Evolutionary conservation across 2,888 invertebrate genomes (phyloP), one percentile per base, ranked within the genome.

Genomic region (Trachelus iudaicus): DNA sequence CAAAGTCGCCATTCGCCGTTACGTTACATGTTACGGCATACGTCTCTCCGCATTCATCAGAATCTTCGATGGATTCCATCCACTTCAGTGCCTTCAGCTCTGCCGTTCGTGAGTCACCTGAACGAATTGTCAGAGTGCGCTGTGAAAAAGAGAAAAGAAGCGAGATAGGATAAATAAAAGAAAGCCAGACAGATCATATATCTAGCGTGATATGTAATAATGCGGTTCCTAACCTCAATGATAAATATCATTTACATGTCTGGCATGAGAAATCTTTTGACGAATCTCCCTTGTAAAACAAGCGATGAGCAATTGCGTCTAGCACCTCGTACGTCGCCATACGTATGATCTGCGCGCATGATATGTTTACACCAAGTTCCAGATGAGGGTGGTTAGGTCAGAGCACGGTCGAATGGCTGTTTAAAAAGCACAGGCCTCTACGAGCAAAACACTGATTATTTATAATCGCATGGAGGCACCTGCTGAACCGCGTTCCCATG

Each of bases 401-500:
- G 23, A 56, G 56, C 23, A 23, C 56, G 23, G 56, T 56, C 56
- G 56, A 56, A 56, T 56, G 23, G 56, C 33, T 34, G 31, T 71
- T 71, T 34, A 23, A 71, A 56, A 71, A 71, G 71, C 11, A 31
- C 71, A 71, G 71, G 3, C 71, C 71, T 12, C 31, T 34, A 31
- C 31, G 71, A 76, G 76, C 75, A 78, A 82, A 78, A 81, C 83
- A 79, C 78, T 84, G 86, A 88, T 88, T 89, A 89, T 89, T 89
- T 88, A 89, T 89, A 89, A 88, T 87, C 85, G 79, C 81, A 77
- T 74, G 77, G 79, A 81, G 87, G 87, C 90, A 89, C 90, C 89
- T 90, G 90, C 90, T 85, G 80, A 86, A 87, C 85, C 85, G 77
- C 84, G 85, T 90, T 89, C 90, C 89, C 90, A 89, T 87, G 89